Percentiles rank a stretch among this genome's conserved stretches.
These are phyloP conservation scores for Turdus rufiventris DNA, from an alignment of 2,113 vertebrate genomes.

Conservation along the genomic window DNA sequence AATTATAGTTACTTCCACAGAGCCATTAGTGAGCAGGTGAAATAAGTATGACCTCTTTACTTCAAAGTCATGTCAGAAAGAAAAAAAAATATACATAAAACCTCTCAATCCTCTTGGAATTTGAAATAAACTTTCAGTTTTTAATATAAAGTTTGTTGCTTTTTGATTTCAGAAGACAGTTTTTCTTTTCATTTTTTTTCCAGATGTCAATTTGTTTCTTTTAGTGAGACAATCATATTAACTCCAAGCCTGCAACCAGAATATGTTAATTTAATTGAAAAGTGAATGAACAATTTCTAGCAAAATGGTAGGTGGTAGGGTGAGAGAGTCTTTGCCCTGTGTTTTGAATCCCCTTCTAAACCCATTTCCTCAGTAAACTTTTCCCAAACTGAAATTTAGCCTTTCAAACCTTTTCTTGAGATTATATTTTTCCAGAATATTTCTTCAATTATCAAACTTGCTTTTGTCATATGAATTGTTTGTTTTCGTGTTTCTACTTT, in stretches of 20 bases:
- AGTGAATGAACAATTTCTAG: background rate
- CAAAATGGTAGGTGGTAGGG: background rate
- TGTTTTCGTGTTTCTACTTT: background rate
- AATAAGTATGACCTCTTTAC: conserved; percentile 41
- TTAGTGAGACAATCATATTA: background rate
- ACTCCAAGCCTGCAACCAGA: background rate
- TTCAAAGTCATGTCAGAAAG: conserved; percentile 41
- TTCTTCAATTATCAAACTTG: background rate
- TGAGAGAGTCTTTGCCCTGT: background rate
- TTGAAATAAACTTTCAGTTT: background rate
- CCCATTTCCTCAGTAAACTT: background rate
- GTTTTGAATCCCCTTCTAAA: background rate
- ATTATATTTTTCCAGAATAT: background rate
- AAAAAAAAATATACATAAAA: background rate
- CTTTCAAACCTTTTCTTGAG: background rate
- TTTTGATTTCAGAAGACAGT: background rate
- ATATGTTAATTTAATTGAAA: background rate
- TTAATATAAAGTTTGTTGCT: background rate
- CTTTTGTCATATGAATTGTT: background rate
- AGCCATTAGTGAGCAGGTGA: conserved; percentile 36
- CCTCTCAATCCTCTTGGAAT: background rate
- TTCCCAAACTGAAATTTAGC: background rate
- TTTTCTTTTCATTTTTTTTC: background rate
- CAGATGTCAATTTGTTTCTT: background rate
- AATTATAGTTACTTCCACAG: conserved; percentile 34